Conservation (phyloP, 2,888 invertebrate species). For the Chrysolina oricalcia region DNA sequence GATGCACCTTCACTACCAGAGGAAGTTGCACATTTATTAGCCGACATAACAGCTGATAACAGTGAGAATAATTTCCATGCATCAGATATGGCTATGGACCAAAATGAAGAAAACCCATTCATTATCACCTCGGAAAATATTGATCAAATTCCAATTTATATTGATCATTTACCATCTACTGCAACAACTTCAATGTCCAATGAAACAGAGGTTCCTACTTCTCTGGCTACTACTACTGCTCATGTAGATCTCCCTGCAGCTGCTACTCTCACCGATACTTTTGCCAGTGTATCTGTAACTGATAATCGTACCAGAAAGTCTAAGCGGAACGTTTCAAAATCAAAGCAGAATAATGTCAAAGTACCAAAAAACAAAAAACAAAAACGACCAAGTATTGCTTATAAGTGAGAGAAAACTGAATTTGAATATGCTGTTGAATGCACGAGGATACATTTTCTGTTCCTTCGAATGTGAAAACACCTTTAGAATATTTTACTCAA, state of each 20-base stretch:
- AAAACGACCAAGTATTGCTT: constrained; percentile 7
- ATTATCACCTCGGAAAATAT: constrained; percentile 2
- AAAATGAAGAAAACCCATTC: constrained; percentile 1
- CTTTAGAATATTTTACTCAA: constrained; percentile 30
- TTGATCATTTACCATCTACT: neutral
- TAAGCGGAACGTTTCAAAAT: neutral
- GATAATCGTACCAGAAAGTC: constrained; percentile 9
- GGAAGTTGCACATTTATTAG: constrained; percentile 3
- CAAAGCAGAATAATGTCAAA: constrained; percentile 8
- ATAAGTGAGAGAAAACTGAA: constrained; percentile 13
- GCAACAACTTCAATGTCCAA: neutral
- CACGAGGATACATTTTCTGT: constrained; percentile 22
- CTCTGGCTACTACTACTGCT: neutral
- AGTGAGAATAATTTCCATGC: neutral
- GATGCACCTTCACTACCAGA: neutral
- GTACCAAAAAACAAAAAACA: neutral
- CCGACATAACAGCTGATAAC: neutral
- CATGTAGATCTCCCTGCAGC: constrained; percentile 43
- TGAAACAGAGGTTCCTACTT: constrained; percentile 6
- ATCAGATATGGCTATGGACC: neutral
- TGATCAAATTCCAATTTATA: constrained; percentile 3
- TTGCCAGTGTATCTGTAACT: constrained; percentile 12
- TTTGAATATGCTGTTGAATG: constrained; percentile 37
- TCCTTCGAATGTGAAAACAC: constrained; percentile 28
- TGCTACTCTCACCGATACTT: constrained; percentile 6